These are phyloP conservation scores for Corella eumyota DNA, from an alignment of 23 tunicate species.

Conservation along the genomic window DNA sequence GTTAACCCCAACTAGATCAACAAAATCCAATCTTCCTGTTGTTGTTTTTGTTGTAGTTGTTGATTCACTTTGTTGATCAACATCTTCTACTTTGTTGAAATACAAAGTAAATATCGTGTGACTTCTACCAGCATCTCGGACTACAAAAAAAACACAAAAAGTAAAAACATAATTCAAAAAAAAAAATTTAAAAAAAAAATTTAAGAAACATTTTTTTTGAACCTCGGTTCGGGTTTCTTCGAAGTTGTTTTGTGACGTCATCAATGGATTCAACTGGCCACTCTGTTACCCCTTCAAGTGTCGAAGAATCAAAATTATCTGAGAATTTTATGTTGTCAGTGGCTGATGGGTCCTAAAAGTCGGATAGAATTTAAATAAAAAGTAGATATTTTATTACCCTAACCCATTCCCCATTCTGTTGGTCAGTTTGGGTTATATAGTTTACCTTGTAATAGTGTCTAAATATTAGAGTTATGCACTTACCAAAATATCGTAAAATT, in stretches of 20 bases:
- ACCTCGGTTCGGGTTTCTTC: conserved; percentile 90
- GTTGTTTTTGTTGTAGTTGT: conserved; percentile 11
- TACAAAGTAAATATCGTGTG: conserved; percentile 71
- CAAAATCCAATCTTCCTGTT: conserved; percentile 71
- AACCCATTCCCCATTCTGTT: background rate
- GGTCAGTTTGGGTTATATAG: conserved; percentile 1
- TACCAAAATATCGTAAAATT: conserved; percentile 92
- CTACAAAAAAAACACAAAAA: conserved; percentile 13
- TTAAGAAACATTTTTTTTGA: background rate
- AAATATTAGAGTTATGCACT: too few species aligned
- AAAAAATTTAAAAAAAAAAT: background rate
- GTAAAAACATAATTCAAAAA: background rate
- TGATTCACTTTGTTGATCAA: conserved; percentile 11
- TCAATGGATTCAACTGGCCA: conserved; percentile 38
- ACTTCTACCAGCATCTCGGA: conserved; percentile 88
- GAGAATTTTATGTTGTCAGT: conserved; percentile 57
- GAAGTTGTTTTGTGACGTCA: conserved; percentile 85
- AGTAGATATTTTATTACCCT: background rate
- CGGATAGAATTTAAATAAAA: background rate
- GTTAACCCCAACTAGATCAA: conserved; percentile 76
- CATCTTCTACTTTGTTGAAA: conserved; percentile 46
- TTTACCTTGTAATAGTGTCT: background rate
- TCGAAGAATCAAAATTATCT: conserved; percentile 31
- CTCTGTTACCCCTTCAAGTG: conserved; percentile 70
- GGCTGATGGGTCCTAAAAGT: conserved; percentile 77